Base-by-base conservation (phyloP, 92 coral and sea anemone species). In the Phenganax marumi region DNA sequence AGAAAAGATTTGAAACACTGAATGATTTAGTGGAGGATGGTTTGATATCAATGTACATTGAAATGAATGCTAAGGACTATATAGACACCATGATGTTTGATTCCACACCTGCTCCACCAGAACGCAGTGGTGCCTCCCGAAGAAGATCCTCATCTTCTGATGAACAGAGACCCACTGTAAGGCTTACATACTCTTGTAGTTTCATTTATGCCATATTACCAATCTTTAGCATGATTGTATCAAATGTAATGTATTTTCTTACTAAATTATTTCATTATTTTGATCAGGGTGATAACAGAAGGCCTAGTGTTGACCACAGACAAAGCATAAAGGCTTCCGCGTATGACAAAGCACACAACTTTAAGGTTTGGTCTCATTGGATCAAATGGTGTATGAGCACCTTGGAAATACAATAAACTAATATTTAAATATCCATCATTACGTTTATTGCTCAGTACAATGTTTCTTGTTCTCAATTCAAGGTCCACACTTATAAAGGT, bases 11-110 rank as follows among this genome's bases (percentile, higher is more conserved):
- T 72, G 97, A 95, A 19, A 92, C 97, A 72, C 90, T 95, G 58
- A 91, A 95, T 49, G 98, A 95, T 73, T 91, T 95, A 51, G 98
- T 95, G 43, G 98, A 97, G 51, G 98, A 95, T 90, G 98, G 98
- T 11, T 88, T 95, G 70, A 95, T 95, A 69, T 89, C 97, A 7
- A 92, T 92, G 98, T 91, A 95, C 84, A 95, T 95, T 81, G 98
- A 95, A 69, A 86, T 89, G 0, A 89, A 95, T 68, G 98, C 98
- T 50, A 95, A 95, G 87, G 97, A 95, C 26, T 95, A 95, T 81
- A 91, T 95, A 0, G 98, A 95, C 47, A 93, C 97, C 0, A 95
- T 95, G 98, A 87, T 89, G 89, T 82, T 91, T 3, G 90, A 91
- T 43, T 85, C 43, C 43, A 33, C 91, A 76, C 60, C 61, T 50